Evolutionary conservation across 30 jellyfish, hydroid and myxozoan genomes (phyloP).

Genomic region (Aurelia coerulea): DNA sequence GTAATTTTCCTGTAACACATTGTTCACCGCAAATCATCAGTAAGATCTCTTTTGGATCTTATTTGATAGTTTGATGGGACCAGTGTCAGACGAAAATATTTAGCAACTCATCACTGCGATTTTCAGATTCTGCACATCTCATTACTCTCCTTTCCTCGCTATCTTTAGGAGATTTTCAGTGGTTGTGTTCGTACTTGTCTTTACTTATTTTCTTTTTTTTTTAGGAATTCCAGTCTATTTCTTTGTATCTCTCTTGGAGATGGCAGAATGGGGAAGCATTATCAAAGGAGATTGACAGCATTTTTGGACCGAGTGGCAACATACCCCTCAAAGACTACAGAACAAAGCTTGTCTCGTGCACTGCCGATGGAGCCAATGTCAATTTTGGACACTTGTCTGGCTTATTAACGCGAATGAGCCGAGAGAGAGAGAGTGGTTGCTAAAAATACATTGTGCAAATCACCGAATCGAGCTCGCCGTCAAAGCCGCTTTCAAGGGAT

Average conservation of each 20-base stretch:
- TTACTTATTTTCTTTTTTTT: no score
- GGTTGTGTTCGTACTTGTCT: no score
- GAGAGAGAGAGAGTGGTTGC: constrained; percentile 72
- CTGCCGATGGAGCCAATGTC: constrained; percentile 78
- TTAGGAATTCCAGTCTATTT: constrained; percentile 5
- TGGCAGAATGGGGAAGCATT: constrained; percentile 51
- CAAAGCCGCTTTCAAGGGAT: constrained; percentile 42
- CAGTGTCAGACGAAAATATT: no score
- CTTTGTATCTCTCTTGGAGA: constrained; percentile 41
- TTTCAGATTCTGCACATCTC: no score
- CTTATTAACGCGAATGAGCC: constrained; percentile 34
- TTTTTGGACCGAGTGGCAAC: constrained; percentile 8
- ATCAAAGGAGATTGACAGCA: constrained; percentile 15
- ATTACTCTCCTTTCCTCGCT: no score
- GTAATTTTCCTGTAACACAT: no score
- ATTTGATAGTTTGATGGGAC: no score
- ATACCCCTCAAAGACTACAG: constrained; percentile 39
- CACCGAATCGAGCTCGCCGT: constrained; percentile 85
- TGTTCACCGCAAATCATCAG: no score
- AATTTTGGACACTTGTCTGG: constrained; percentile 66
- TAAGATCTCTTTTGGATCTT: no score
- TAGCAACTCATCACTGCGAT: no score
- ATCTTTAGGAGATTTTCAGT: no score
- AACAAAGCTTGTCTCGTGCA: constrained; percentile 40
- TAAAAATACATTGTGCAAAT: constrained; percentile 70